phyloP scores from a whole-genome alignment of 2,113 vertebrate genomes.

The Conger conger region DNA sequence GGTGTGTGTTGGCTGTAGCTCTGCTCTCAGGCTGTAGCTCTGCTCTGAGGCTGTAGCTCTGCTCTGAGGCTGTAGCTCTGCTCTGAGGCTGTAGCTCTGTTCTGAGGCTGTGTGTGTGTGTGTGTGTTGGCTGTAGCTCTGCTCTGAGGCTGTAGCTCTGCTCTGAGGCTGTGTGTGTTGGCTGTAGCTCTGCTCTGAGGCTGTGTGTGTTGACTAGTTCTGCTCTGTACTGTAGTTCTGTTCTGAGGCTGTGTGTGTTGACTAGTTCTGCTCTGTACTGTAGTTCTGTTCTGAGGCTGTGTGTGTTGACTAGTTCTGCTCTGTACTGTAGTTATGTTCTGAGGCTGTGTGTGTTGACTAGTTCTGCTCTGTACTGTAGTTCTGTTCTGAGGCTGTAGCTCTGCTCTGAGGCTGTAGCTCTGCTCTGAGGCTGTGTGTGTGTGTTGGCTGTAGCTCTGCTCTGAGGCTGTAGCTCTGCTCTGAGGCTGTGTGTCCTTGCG shows the following conservation, averaged over 20 bases:
- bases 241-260: neutral
- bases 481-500: conserved; percentile 27
- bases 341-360: neutral
- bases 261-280: too few relatives aligned
- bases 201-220: too few relatives aligned
- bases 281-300: neutral
- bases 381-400: neutral
- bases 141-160: neutral
- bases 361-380: too few relatives aligned
- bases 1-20: neutral
- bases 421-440: neutral
- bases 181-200: neutral
- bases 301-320: too few relatives aligned
- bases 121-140: neutral
- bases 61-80: too few relatives aligned
- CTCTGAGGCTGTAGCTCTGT: too few relatives aligned
- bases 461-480: neutral
- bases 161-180: too few relatives aligned
- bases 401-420: neutral
- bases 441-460: neutral
- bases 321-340: neutral
- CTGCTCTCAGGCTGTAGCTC: too few relatives aligned
- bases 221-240: too few relatives aligned
- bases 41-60: too few relatives aligned
- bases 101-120: too few relatives aligned